phyloP scores from a whole-genome alignment of 2,888 invertebrate genomes.

The Melieria picta region DNA sequence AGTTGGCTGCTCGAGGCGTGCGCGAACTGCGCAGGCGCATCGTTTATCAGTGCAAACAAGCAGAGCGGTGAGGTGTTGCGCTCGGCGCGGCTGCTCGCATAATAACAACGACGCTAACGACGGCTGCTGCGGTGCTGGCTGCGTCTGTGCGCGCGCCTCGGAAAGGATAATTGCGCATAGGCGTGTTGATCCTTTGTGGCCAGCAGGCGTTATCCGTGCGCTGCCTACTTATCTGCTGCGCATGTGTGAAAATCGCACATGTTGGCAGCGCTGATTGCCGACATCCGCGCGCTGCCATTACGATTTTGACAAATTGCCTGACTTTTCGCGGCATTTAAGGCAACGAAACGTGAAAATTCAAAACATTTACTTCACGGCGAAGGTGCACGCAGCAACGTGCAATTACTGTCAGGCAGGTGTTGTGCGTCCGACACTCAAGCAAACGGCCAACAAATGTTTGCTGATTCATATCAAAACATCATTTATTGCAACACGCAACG shows the following conservation, averaged over 20 bases:
- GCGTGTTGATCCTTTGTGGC: background rate
- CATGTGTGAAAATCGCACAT: slow-evolving; percentile 2
- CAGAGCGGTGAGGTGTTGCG: too few relatives aligned
- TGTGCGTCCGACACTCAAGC: slow-evolving; percentile 17
- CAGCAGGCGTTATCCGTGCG: background rate
- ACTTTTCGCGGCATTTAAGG: slow-evolving; percentile 9
- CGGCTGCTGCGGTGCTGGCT: background rate
- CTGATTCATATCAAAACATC: slow-evolving; percentile 29
- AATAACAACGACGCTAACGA: background rate
- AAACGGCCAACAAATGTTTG: slow-evolving; percentile 14
- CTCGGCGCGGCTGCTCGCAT: slow-evolving; percentile 43
- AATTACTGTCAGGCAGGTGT: slow-evolving; percentile 33
- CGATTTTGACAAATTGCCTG: slow-evolving; percentile 33
- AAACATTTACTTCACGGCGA: slow-evolving; percentile 23
- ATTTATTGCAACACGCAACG: slow-evolving; percentile 31
- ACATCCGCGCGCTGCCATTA: slow-evolving; percentile 10
- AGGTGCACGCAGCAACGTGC: slow-evolving; percentile 15
- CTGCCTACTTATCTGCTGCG: background rate
- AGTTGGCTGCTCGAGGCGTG: slow-evolving; percentile 40
- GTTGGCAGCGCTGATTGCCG: background rate
- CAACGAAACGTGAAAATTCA: slow-evolving; percentile 22
- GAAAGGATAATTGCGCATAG: background rate
- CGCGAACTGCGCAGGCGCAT: slow-evolving; percentile 40
- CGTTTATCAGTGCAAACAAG: slow-evolving; percentile 58
- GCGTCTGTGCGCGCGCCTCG: slow-evolving; percentile 15